Base-by-base conservation (phyloP, 2,888 invertebrate genomes). In the Eueremaeus valkanovi region DNA sequence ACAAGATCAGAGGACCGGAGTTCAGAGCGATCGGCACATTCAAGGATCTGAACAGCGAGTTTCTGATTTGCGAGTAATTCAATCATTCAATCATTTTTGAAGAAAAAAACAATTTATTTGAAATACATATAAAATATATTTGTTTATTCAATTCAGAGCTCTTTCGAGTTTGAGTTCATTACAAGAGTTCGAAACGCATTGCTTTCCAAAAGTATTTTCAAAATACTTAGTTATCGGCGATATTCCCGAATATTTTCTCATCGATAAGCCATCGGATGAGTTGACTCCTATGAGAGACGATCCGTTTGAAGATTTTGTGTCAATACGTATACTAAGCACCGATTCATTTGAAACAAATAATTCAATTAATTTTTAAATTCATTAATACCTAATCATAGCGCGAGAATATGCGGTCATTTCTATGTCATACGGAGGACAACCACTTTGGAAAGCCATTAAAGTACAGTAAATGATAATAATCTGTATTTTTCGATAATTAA, bases 381-480 rank as follows among this genome's bases (percentile, higher is more conserved):
- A 8, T 21, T 42, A 11, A 72, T 11, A 31, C 8, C 3, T n/a
- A 61, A n/a, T 63, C 18, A 40, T 40, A 68, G 68, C 73, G 3
- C 61, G 33, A 0, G 76, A 76, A 61, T 73, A 74, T 66, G 73
- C 63, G 18, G 63, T 76, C 1, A 61, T 72, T 21, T 66, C 49
- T 3, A 76, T 76, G 76, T 40, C 51, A 45, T 61, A 40, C 31
- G 63, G 49, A n/a, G 76, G 76, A 31, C 24, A 63, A 21, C 73
- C 76, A 16, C 31, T 76, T 27, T 76, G 76, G 76, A 55, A 61
- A 36, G 21, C 13, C 21, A 74, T 76, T 9, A 63, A 45, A 42
- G 73, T 72, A 29, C 5, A 24, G n/a, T n/a, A n/a, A n/a, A n/a
- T n/a, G n/a, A n/a, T n/a, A n/a, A n/a, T n/a, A n/a, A n/a, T n/a